These are phyloP conservation scores for Acleris laterana DNA, from an alignment of 2,888 invertebrate species.

Conservation along the genomic window DNA sequence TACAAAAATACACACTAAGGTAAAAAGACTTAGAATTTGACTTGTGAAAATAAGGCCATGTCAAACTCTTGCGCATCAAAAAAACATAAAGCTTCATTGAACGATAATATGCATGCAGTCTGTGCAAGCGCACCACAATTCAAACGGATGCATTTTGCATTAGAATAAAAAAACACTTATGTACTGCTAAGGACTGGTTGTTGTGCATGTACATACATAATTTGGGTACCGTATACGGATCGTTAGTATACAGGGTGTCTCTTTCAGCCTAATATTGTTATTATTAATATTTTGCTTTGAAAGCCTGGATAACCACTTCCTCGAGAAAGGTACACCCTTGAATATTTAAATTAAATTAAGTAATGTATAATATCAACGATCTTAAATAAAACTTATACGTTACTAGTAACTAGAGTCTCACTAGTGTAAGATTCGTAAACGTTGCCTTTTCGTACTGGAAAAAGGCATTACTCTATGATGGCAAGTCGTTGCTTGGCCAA, in stretches of 20 bases:
- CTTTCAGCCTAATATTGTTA: too few species aligned
- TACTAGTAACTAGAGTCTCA: too few species aligned
- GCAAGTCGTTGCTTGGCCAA: too few species aligned
- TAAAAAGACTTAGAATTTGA: not conserved
- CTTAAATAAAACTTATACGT: too few species aligned
- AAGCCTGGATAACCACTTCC: too few species aligned
- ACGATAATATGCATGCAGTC: conserved; percentile 12
- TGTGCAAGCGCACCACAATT: not conserved
- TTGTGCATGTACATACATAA: conserved; percentile 15
- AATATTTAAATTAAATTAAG: too few species aligned
- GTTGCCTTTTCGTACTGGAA: too few species aligned
- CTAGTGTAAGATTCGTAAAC: too few species aligned
- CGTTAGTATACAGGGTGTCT: not conserved
- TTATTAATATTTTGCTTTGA: too few species aligned
- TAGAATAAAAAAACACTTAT: conserved; percentile 17
- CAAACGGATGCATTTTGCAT: conserved; percentile 2
- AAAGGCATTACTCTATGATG: too few species aligned
- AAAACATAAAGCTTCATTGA: conserved; percentile 6
- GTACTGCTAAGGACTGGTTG: conserved; percentile 1
- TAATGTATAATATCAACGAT: too few species aligned
- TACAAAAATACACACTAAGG: not conserved
- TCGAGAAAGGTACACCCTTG: too few species aligned
- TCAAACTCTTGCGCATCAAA: conserved; percentile 8
- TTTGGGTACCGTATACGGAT: conserved; percentile 5
- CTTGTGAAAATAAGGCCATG: conserved; percentile 5